Base-by-base conservation (phyloP, 2,888 invertebrate species). In the Drosophila planitibia region DNA sequence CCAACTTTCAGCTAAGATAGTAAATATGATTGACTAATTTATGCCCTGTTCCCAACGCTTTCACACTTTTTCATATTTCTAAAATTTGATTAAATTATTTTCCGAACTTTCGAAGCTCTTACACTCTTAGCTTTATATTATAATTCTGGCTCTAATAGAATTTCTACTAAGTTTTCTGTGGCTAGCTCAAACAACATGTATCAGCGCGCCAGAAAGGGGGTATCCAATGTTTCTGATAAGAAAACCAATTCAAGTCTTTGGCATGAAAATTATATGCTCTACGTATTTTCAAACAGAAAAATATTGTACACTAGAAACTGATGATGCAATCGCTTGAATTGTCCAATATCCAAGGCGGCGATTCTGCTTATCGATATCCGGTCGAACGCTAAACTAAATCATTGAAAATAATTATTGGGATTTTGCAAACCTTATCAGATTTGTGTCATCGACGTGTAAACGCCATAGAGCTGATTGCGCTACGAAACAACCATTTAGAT, bases 271-370 rank as follows among this genome's bases (percentile, higher is more conserved):
- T 47, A 32, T 59, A 25, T 61, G 28, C 33, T 60, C 25, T 47
- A 32, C 12, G 16, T 32, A 64, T 41, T 53, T 49, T 5, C 25
- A 30, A 77, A 74, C 60, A 74, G 53, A 66, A 53, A 55, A 33
- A 60, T 59, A 60, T 49, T 70, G 67, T 76, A 52, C 49, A n/a
- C 61, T 37, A 52, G 49, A 47, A 49, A 28, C 70, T n/a, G 58
- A 53, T 73, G 73, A 77, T 76, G 76, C 57, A 62, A 76, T 76
- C 74, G 52, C n/a, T 60, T 22, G 33, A 53, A 57, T 61, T 54
- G 61, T 12, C 30, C 37, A 60, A 60, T 39, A 33, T 25, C 69
- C 32, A 65, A 55, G 47, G 59, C 74, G 32, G 35, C 14, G 57
- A 52, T 70, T 58, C 32, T 62, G 49, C 19, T 70, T 47, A 76